Base-by-base conservation (phyloP, 2,888 invertebrate species). In the Lycocerus yunnanus region DNA sequence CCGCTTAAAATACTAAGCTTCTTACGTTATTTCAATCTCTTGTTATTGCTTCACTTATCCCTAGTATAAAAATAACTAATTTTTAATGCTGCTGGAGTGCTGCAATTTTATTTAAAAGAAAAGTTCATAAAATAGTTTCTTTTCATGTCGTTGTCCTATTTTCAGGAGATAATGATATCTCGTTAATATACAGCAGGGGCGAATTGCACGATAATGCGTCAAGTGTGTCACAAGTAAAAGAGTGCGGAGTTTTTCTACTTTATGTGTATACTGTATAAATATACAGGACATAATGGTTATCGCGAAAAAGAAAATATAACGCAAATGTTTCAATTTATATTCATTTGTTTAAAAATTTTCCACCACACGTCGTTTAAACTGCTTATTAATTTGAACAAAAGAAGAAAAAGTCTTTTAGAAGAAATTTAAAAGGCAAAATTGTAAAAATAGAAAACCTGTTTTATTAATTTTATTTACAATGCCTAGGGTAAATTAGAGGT, bases 1-100 rank as follows among this genome's bases (percentile, higher is more conserved):
- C 76, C 63, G n/a, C 20, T 18, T 63, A 63, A 63, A 63, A 60
- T 18, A 63, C 18, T 63, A 63, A 63, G 61, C 61, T 43, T 13
- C 20, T 63, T 63, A 20, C 20, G 15, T 63, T 16, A 18, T 63
- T 63, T 63, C 61, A 63, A 63, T 63, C 61, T 20, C 15, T 16
- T 63, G 20, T 63, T 63, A 63, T 63, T 15, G 15, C 61, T 63
- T 18, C 16, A 63, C 18, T 20, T 63, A 63, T 63, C 61, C 16
- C 9, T n/a, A 43, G 6, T 43, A 43, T 43, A 43, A 43, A 43
- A 43, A 43, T 43, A 43, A 43, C 43, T 43, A 43, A 43, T 43
- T 43, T 43, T 43, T 43, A 43, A 43, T 43, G 43, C 43, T 6
- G 43, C n/a, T n/a, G 6, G 43, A 43, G 43, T 43, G 43, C n/a